Percentiles rank a stretch among this genome's conserved stretches.
Conservation (phyloP, 2,888 invertebrate species). For the Leptinotarsa peninsularis region DNA sequence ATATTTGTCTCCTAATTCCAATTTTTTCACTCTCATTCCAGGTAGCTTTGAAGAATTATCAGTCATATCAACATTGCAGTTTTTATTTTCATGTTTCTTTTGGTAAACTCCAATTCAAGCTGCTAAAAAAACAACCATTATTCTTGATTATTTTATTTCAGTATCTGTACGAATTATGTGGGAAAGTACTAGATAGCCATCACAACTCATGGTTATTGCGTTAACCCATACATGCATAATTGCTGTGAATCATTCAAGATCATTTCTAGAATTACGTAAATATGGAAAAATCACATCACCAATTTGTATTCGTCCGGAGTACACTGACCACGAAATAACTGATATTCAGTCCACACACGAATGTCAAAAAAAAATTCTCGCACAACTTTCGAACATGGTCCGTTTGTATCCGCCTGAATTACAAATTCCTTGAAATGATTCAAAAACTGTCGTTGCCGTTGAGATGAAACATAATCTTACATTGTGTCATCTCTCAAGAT, state of each 20-base stretch:
- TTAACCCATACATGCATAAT: constrained; percentile 3
- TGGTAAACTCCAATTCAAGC: not conserved
- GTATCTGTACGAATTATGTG: not conserved
- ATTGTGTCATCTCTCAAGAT: constrained; percentile 43
- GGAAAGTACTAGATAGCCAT: not conserved
- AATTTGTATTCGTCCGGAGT: constrained; percentile 33
- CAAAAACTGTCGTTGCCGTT: constrained; percentile 32
- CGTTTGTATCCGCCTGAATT: constrained; percentile 37
- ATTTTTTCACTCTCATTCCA: no score
- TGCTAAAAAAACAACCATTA: not conserved
- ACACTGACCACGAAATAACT: constrained; percentile 31
- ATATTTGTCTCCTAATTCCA: no score
- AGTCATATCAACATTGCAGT: no score
- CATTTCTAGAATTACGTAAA: constrained; percentile 19
- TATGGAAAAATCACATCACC: constrained; percentile 28
- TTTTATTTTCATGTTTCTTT: no score
- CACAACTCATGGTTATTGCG: not conserved
- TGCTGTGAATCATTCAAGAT: constrained; percentile 2
- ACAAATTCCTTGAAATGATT: constrained; percentile 36
- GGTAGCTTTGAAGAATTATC: no score
- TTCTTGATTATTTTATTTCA: not conserved
- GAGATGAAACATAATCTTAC: constrained; percentile 32
- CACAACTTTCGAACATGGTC: constrained; percentile 30
- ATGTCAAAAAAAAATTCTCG: constrained; percentile 31
- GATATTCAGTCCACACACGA: constrained; percentile 37